Percentiles rank a stretch among this genome's conserved stretches.
These are phyloP conservation scores for Trigoniulus corallinus DNA, from an alignment of 1,140 invertebrate species.

Conservation along the genomic window DNA sequence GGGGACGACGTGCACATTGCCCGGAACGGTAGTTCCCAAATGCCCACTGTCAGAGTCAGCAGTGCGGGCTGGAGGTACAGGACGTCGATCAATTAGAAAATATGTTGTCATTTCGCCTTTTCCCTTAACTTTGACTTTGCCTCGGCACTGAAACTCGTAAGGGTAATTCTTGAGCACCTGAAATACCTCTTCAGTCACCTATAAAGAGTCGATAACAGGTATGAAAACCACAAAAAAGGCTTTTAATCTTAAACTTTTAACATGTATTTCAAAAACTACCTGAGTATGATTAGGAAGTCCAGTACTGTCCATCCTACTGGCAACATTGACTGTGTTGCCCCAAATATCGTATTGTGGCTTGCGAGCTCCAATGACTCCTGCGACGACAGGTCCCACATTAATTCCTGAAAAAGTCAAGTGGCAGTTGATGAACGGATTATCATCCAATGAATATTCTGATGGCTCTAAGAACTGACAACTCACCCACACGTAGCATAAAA, in stretches of 20 bases:
- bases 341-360: constrained; percentile 94
- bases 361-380: constrained; percentile 81
- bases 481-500: constrained; percentile 78
- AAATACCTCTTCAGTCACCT: constrained; percentile 66
- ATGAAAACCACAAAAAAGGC: neutral
- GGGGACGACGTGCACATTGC: constrained; percentile 9
- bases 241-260: too few relatives aligned
- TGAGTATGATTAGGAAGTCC: constrained; percentile 68
- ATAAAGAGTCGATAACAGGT: constrained; percentile 1
- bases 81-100: constrained; percentile 54
- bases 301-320: constrained; percentile 74
- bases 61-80: constrained; percentile 30
- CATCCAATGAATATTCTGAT: constrained; percentile 10
- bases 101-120: constrained; percentile 90
- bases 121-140: constrained; percentile 78
- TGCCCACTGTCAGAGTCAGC: constrained; percentile 19
- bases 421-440: neutral
- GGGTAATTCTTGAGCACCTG: constrained; percentile 48
- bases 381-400: constrained; percentile 79
- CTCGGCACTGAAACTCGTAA: constrained; percentile 62
- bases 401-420: constrained; percentile 43
- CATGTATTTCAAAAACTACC: constrained; percentile 24
- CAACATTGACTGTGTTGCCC: constrained; percentile 91
- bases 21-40: constrained; percentile 15
- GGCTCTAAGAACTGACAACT: constrained; percentile 19